These are phyloP conservation scores for Leptura quadrifasciata DNA, from an alignment of 2,888 invertebrate species.

Conservation along the genomic window DNA sequence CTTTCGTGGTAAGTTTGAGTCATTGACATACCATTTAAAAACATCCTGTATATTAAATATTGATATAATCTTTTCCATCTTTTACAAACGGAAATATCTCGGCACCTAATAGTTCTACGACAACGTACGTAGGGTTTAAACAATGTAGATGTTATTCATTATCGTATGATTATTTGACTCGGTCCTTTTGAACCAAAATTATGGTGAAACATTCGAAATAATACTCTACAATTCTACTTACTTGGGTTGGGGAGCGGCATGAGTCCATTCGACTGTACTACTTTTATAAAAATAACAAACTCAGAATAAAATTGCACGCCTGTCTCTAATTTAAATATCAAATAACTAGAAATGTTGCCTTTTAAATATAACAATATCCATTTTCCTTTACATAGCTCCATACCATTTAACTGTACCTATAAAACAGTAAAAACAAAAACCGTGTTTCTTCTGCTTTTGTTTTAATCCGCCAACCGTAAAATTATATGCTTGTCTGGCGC, in stretches of 20 bases:
- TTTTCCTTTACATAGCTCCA: constrained; percentile 23
- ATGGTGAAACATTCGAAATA: no score
- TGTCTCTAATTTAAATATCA: constrained; percentile 41
- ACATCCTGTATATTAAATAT: no score
- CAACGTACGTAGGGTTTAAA: no score
- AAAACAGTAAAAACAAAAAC: constrained; percentile 29
- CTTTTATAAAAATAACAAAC: constrained; percentile 11
- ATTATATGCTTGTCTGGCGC: constrained; percentile 42
- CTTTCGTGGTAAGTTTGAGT: not conserved
- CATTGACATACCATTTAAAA: no score
- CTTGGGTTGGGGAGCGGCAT: no score
- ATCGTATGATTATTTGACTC: no score
- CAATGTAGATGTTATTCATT: no score
- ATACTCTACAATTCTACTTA: no score
- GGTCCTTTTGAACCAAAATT: no score
- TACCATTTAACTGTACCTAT: constrained; percentile 25
- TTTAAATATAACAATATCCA: constrained; percentile 30
- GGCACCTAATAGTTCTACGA: no score
- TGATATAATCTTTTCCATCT: no score
- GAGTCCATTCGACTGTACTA: not conserved
- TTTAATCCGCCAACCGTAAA: constrained; percentile 44
- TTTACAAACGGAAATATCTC: no score
- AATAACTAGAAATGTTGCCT: constrained; percentile 14
- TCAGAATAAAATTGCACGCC: constrained; percentile 16
- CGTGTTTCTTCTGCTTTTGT: constrained; percentile 37